These are phyloP conservation scores for Cliona cf. orientalis DNA, from an alignment of 37 sponge, comb jelly and placozoan genomes.

Conservation along the genomic window DNA sequence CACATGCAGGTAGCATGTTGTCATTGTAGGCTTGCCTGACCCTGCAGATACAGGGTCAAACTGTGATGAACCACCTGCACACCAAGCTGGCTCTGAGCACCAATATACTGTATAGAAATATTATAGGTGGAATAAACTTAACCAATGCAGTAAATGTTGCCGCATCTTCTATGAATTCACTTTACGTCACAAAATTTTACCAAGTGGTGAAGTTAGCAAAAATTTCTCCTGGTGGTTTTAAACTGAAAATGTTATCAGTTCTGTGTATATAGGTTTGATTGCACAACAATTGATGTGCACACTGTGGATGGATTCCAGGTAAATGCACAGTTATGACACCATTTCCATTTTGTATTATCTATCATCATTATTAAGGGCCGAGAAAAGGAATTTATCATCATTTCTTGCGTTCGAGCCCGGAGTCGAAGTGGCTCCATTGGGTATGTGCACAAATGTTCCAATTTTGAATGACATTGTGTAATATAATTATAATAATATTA, in stretches of 20 bases:
- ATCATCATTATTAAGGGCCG: slow-evolving; percentile 52
- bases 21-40: too few relatives aligned
- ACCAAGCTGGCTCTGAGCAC: too few relatives aligned
- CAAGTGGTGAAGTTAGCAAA: too few relatives aligned
- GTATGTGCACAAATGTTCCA: slow-evolving; percentile 19
- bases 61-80: too few relatives aligned
- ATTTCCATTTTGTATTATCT: slow-evolving; percentile 1
- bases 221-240: too few relatives aligned
- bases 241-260: background rate
- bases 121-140: too few relatives aligned
- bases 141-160: too few relatives aligned
- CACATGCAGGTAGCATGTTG: too few relatives aligned
- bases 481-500: background rate
- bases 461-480: background rate
- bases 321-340: background rate
- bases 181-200: too few relatives aligned
- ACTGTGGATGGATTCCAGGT: slow-evolving; percentile 84
- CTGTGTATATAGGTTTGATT: background rate
- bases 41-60: too few relatives aligned
- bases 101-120: too few relatives aligned
- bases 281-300: slow-evolving; percentile 47
- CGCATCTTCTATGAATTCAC: too few relatives aligned
- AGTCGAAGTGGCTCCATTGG: slow-evolving; percentile 64
- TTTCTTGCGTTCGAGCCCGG: slow-evolving; percentile 81
- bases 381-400: slow-evolving; percentile 82